phyloP scores from a whole-genome alignment of 2,888 invertebrate species.

The Melikaiella ostensackeni region DNA sequence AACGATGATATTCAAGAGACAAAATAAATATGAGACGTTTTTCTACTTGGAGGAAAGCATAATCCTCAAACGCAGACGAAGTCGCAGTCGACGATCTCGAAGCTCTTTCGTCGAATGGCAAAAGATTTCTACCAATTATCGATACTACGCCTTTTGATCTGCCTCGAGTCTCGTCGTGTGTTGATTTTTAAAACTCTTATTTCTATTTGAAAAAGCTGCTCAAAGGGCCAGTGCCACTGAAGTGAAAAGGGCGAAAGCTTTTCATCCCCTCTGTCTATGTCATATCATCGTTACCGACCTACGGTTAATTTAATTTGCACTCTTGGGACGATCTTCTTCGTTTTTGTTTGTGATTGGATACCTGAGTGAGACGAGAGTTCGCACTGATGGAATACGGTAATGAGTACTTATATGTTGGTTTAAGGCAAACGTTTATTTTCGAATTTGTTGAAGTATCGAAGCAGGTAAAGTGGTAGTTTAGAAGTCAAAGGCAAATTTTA shows the following conservation, averaged over 20 bases:
- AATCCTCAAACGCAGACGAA: conserved; percentile 71
- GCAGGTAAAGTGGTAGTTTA: neutral
- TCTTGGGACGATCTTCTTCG: conserved; percentile 34
- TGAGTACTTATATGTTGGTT: conserved; percentile 4
- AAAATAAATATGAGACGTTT: conserved; percentile 69
- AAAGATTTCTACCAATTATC: conserved; percentile 76
- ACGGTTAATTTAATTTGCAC: conserved; percentile 54
- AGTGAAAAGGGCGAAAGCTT: conserved; percentile 42
- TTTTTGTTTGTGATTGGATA: conserved; percentile 36
- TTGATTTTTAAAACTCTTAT: conserved; percentile 74
- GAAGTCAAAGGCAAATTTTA: too few relatives aligned
- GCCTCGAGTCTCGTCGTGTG: conserved; percentile 60
- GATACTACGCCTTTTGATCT: conserved; percentile 73
- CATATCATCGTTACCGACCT: conserved; percentile 49
- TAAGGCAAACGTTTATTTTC: conserved; percentile 8
- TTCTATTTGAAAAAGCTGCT: conserved; percentile 63
- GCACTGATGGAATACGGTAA: neutral
- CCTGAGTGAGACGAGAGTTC: conserved; percentile 42
- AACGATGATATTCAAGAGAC: conserved; percentile 47
- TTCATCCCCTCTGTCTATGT: conserved; percentile 47
- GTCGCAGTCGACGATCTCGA: conserved; percentile 45
- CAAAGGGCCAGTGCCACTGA: conserved; percentile 53
- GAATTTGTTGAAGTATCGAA: neutral
- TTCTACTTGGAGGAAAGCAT: conserved; percentile 49
- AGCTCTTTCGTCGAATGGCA: conserved; percentile 51